phyloP scores from a whole-genome alignment of 2,113 vertebrate species.

The Gopherus flavomarginatus region DNA sequence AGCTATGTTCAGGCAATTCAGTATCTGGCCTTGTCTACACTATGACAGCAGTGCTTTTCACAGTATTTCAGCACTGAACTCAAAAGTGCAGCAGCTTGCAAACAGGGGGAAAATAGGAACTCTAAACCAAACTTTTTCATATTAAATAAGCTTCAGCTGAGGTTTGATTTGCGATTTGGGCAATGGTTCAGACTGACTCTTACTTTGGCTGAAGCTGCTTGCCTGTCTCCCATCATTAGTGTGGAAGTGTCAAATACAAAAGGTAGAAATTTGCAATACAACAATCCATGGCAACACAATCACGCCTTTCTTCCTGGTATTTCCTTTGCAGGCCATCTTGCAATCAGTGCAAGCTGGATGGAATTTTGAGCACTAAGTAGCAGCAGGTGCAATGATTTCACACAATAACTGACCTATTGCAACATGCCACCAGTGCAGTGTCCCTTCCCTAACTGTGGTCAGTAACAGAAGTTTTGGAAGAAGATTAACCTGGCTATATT shows the following conservation, averaged over 20 bases:
- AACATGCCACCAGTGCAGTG: conserved; percentile 13
- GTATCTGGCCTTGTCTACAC: neutral
- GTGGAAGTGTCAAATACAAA: conserved; percentile 20
- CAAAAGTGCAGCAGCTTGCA: neutral
- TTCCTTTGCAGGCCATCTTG: conserved; percentile 39
- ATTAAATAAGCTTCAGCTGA: conserved; percentile 17
- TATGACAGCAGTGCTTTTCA: neutral
- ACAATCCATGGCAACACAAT: conserved; percentile 3
- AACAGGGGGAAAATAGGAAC: neutral
- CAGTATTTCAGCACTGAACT: neutral
- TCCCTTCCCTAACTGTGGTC: conserved; percentile 48
- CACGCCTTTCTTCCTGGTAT: neutral
- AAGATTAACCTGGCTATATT: conserved; percentile 38
- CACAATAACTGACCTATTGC: conserved; percentile 49
- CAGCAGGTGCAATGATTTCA: conserved; percentile 51
- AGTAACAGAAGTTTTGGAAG: conserved; percentile 32
- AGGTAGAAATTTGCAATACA: neutral
- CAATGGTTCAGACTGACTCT: neutral
- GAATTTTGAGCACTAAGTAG: conserved; percentile 33
- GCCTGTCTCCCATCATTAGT: neutral
- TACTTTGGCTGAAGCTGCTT: conserved; percentile 11
- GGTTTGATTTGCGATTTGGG: neutral
- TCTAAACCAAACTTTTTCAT: conserved; percentile 20
- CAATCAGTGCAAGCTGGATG: conserved; percentile 20
- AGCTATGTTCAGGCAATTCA: neutral